These are phyloP conservation scores for Lasioglossum marginatum DNA, from an alignment of 2,888 invertebrate genomes.

Conservation along the genomic window DNA sequence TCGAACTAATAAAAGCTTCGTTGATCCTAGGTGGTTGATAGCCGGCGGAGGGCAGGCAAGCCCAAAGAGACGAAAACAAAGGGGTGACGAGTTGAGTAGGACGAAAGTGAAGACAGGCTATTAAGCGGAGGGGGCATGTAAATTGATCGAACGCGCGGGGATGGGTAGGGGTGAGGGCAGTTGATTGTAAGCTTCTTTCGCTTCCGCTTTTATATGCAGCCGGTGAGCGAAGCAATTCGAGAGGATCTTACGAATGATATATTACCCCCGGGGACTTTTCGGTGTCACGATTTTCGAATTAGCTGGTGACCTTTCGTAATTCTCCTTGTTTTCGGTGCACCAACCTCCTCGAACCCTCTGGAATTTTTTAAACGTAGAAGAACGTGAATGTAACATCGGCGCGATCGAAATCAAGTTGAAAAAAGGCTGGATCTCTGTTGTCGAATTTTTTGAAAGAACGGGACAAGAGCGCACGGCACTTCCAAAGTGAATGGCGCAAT, in stretches of 20 bases:
- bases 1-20: slow-evolving; percentile 80
- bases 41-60: slow-evolving; percentile 28
- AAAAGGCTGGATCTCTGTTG: neutral
- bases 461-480: neutral
- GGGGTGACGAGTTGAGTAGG: slow-evolving; percentile 37
- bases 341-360: fast-evolving
- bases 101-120: slow-evolving; percentile 43
- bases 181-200: slow-evolving; percentile 25
- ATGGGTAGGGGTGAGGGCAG: neutral
- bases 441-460: neutral
- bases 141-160: slow-evolving; percentile 34
- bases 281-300: neutral
- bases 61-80: slow-evolving; percentile 50
- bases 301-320: neutral
- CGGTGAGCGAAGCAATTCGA: neutral
- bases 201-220: neutral
- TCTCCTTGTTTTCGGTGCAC: neutral
- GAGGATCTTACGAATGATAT: neutral
- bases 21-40: slow-evolving; percentile 63
- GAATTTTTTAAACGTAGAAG: neutral
- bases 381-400: too few species aligned
- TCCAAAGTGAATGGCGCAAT: neutral
- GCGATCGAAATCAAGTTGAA: neutral
- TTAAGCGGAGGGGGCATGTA: slow-evolving; percentile 39
- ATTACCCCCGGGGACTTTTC: neutral